Evolutionary conservation across 2,797 vertebrate species (phyloP).

Genomic region (Ambastaia sidthimunki): DNA sequence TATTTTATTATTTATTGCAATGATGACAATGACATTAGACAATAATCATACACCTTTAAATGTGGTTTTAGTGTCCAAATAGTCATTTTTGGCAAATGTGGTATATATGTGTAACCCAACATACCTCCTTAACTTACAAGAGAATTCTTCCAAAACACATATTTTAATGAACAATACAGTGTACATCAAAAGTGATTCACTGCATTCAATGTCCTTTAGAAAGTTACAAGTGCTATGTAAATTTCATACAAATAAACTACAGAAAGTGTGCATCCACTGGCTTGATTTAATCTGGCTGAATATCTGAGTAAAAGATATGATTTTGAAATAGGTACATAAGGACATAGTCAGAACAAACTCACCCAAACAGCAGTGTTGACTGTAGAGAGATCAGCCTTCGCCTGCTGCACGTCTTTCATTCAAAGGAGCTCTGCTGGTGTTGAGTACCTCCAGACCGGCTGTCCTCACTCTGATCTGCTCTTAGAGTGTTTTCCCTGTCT

Average conservation of each 20-base stretch:
- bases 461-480: slow-evolving; percentile 35
- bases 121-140: too few relatives aligned
- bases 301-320: background rate
- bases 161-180: too few relatives aligned
- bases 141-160: too few relatives aligned
- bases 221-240: background rate
- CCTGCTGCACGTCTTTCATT: slow-evolving; percentile 32
- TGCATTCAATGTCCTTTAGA: too few relatives aligned
- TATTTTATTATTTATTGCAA: background rate
- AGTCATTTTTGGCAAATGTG: too few relatives aligned
- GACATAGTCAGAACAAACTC: slow-evolving; percentile 17
- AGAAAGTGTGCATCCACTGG: background rate
- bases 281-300: background rate
- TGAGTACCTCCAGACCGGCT: slow-evolving; percentile 28
- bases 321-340: background rate
- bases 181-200: too few relatives aligned
- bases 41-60: background rate
- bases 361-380: slow-evolving; percentile 24
- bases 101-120: too few relatives aligned
- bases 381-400: slow-evolving; percentile 1
- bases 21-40: background rate
- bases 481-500: slow-evolving; percentile 53
- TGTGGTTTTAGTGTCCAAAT: too few relatives aligned
- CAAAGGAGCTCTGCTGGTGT: slow-evolving; percentile 3
- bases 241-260: background rate